Conservation (phyloP, 2,113 vertebrate species). For the Nibea coibor region DNA sequence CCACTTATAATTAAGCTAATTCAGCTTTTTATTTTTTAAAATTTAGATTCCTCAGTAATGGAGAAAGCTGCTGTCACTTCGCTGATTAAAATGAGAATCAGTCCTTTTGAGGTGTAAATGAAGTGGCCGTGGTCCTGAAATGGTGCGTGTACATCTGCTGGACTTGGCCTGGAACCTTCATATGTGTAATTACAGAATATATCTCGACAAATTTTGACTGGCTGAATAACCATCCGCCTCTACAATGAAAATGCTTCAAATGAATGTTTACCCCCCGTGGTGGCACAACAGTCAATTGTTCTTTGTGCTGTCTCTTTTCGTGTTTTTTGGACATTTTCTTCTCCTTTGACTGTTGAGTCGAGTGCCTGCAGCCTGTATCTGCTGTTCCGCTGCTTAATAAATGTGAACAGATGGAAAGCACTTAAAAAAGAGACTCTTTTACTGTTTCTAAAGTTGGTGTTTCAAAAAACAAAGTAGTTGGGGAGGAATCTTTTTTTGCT, state of each 20-base stretch:
- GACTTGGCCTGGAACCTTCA: background rate
- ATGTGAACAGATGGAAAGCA: conserved; percentile 31
- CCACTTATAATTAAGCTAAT: background rate
- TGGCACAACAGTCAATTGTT: background rate
- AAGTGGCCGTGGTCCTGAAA: background rate
- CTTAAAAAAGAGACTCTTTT: background rate
- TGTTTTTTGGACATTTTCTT: conserved; percentile 22
- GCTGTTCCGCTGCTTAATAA: conserved; percentile 17
- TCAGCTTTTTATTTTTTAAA: background rate
- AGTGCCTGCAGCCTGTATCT: conserved; percentile 32
- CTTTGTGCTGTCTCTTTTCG: background rate
- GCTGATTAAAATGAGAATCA: background rate
- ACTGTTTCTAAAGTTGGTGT: conserved; percentile 8
- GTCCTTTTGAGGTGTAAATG: background rate
- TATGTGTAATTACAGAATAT: background rate
- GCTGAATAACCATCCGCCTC: background rate
- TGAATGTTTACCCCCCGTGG: background rate
- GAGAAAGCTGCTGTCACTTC: background rate
- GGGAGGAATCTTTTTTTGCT: conserved; percentile 1
- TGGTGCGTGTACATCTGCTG: background rate
- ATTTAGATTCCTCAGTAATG: background rate
- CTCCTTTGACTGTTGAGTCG: conserved; percentile 39
- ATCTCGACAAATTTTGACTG: background rate
- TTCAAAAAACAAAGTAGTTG: conserved; percentile 5
- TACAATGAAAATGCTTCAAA: conserved; percentile 1